These are phyloP conservation scores for Folsomia candida DNA, from an alignment of 2,888 invertebrate species.

Conservation along the genomic window DNA sequence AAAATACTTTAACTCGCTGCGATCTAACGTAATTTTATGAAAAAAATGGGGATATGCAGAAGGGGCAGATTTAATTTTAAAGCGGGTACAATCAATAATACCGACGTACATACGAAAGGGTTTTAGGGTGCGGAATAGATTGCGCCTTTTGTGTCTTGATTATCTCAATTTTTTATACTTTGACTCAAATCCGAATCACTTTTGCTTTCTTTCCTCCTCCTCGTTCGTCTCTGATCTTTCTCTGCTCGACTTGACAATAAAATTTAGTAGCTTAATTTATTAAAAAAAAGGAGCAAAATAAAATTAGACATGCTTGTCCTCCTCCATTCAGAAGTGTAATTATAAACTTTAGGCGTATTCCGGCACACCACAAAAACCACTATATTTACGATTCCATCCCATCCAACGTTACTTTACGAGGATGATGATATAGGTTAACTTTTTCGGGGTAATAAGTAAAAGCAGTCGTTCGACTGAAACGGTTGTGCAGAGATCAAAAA, in stretches of 20 bases:
- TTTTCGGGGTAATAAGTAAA: too few species aligned
- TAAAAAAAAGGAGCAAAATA: not conserved
- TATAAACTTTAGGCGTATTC: too few species aligned
- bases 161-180: not conserved
- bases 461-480: too few species aligned
- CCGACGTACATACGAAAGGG: not conserved
- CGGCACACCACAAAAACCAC: too few species aligned
- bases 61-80: not conserved
- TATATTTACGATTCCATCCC: too few species aligned
- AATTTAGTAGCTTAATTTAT: not conserved
- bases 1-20: conserved; percentile 12
- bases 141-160: not conserved
- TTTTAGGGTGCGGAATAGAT: too few species aligned
- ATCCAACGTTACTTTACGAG: too few species aligned
- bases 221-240: not conserved
- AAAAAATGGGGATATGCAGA: not conserved
- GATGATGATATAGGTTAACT: too few species aligned
- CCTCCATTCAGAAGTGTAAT: too few species aligned
- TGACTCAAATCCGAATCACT: not conserved
- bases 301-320: not conserved
- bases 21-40: conserved; percentile 14
- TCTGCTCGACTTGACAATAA: too few species aligned
- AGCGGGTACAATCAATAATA: not conserved
- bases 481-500: conserved; percentile 12
- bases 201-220: not conserved